Base-by-base conservation (phyloP, 2,113 vertebrate genomes). In the cat (Felis catus) region DNA sequence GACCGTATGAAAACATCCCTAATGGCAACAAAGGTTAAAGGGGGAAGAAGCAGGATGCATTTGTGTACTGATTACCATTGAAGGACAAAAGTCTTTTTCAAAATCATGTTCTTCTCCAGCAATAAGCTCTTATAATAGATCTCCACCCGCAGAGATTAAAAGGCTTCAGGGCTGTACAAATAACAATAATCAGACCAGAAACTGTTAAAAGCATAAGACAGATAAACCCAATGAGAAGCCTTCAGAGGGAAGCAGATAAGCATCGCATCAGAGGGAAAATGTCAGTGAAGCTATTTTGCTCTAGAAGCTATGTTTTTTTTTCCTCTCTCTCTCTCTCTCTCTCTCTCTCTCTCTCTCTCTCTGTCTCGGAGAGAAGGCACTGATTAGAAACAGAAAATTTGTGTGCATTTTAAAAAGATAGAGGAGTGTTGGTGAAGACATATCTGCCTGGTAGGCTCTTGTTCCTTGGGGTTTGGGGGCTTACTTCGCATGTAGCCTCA, bases 171-270 rank as follows among this genome's bases (percentile, higher is more conserved):
- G 70, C 81, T 78, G 25, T 70, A 71, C 94, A 96, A 97, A 97
- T 95, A 96, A 93, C 80, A 96, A 84, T 92, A 97, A 96, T 95
- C 96, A 92, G 89, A 97, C 97, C 90, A 95, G 96, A 96, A 97
- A 96, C 90, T 94, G 94, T 98, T 97, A 96, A 97, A 96, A 89
- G 76, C 61, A 19, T 83, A 84, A 91, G 91, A 90, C 73, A 97
- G 96, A 95, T 95, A 98, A 98, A 96, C n/a, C 91, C 97, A 93
- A 97, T 33, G 93, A 97, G 96, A 96, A 97, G 74, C 63, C 91
- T 96, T 96, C 88, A 88, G 81, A 93, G 79, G 79, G 29, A 92
- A 48, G 51, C 51, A 94, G 94, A 97, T 97, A 97, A 97, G 85
- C 92, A 83, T 45, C 70, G 33, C 63, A 76, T 91, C 61, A n/a